phyloP scores from a whole-genome alignment of 2,888 invertebrate species.

The Drosophila hamatofila region DNA sequence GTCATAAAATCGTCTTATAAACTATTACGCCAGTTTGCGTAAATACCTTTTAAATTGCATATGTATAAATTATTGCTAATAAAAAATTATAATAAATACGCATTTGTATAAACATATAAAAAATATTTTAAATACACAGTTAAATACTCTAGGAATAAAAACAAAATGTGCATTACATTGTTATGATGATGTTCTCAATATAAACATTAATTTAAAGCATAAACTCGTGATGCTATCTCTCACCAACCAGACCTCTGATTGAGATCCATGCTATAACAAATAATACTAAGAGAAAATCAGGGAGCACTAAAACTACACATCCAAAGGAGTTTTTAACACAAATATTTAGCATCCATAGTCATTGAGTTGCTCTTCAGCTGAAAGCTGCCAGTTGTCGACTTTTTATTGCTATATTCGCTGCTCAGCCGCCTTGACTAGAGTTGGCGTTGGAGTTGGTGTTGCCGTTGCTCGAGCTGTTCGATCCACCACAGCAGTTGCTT shows the following conservation, averaged over 20 bases:
- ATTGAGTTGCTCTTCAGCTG: slow-evolving; percentile 55
- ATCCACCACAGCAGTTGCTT: slow-evolving; percentile 75
- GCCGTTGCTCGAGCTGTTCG: slow-evolving; percentile 33
- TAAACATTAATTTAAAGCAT: slow-evolving; percentile 41
- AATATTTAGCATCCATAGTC: slow-evolving; percentile 78
- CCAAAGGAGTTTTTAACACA: slow-evolving; percentile 75
- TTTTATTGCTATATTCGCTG: not conserved
- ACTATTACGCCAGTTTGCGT: slow-evolving; percentile 53
- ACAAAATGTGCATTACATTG: slow-evolving; percentile 63
- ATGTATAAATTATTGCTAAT: slow-evolving; percentile 42
- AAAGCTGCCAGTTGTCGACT: slow-evolving; percentile 29
- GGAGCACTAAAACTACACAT: slow-evolving; percentile 61
- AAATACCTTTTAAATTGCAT: slow-evolving; percentile 26
- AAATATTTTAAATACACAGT: slow-evolving; percentile 58
- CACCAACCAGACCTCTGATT: slow-evolving; percentile 21
- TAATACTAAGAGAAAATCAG: slow-evolving; percentile 70
- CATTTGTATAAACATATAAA: slow-evolving; percentile 34
- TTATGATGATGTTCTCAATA: slow-evolving; percentile 21
- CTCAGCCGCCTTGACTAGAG: slow-evolving; percentile 73
- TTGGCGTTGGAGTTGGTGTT: slow-evolving; percentile 22
- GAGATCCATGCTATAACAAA: slow-evolving; percentile 40
- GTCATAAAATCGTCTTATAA: slow-evolving; percentile 72
- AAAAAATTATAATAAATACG: slow-evolving; percentile 45
- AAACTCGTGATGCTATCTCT: slow-evolving; percentile 44
- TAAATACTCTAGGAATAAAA: slow-evolving; percentile 42